Evolutionary conservation across 2,113 vertebrate genomes (phyloP).

Genomic region (Scomber japonicus): DNA sequence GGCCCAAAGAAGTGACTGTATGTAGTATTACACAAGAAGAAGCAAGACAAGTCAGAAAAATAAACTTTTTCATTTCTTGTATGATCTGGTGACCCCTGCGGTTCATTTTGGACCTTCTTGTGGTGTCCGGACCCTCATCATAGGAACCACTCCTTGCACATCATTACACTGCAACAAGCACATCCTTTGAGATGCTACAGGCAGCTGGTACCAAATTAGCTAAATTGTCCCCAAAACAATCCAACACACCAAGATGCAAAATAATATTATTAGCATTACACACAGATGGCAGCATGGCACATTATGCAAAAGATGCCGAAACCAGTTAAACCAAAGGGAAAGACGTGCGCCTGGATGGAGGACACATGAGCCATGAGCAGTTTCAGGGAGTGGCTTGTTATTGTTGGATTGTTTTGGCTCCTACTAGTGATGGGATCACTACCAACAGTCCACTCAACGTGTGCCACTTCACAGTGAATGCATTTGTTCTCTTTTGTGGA

Average conservation of each 20-base stretch:
- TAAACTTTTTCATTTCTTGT: too few species aligned
- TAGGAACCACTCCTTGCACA: background rate
- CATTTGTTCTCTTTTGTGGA: background rate
- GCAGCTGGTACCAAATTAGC: background rate
- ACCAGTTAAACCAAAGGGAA: constrained; percentile 3
- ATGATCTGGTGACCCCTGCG: background rate
- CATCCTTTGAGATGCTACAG: constrained; percentile 6
- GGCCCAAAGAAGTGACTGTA: too few species aligned
- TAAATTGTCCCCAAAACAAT: background rate
- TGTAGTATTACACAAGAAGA: too few species aligned
- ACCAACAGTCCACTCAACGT: background rate
- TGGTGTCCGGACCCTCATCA: background rate
- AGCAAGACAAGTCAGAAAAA: background rate
- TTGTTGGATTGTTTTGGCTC: constrained; percentile 8
- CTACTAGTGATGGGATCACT: constrained; percentile 17
- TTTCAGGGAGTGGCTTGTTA: constrained; percentile 77
- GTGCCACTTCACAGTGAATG: background rate
- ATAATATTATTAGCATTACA: constrained; percentile 22
- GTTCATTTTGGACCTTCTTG: background rate
- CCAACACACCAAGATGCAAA: constrained; percentile 4
- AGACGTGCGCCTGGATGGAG: background rate
- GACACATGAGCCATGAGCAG: constrained; percentile 16
- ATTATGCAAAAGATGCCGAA: constrained; percentile 13
- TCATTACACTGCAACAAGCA: background rate
- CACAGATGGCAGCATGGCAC: constrained; percentile 6